Base-by-base conservation (phyloP, 2,113 vertebrate genomes). In the Euleptes europaea region DNA sequence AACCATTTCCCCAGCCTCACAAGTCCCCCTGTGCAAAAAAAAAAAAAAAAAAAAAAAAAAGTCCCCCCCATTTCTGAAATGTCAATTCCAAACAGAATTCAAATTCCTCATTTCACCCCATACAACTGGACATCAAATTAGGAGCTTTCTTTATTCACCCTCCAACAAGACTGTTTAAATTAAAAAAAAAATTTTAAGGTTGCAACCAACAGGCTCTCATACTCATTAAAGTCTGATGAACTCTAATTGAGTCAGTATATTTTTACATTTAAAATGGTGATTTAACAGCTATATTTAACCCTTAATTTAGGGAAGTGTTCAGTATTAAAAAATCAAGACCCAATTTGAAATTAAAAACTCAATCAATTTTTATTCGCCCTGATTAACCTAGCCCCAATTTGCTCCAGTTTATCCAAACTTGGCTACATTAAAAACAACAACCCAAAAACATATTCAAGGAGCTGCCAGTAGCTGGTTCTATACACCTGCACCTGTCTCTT, bases 211-310 rank as follows among this genome's bases (percentile, higher is more conserved):
- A 70, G 73, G 78, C 57, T 85, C 71, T 85, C 76, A 49, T 40
- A 19, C 84, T 85, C 84, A 85, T 85, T 85, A 85, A 79, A 73
- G 69, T 65, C 57, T 85, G 84, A 85, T 85, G 84, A 85, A 80
- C 69, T 65, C 77, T 85, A 85, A 85, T 85, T 85, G 84, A 85
- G 84, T 72, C 84, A 72, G 84, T 85, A 85, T 85, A 85, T 85
- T 85, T 85, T 85, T 85, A 85, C 84, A 85, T 85, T 85, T 85
- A 85, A 85, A 85, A 85, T 47, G 69, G 77, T 80, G 84, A 85
- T 85, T 85, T 85, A 79, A 80, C 84, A 65, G 84, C 84, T 85
- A 85, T 85, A 85, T 85, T 85, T 85, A 85, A 85, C 84, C 84
- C 84, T 85, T 79, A 79, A 85, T 85, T 85, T 85, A 77, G 76